Base-by-base conservation (phyloP, 2,797 vertebrate genomes). In the Tragelaphus oryx region DNA sequence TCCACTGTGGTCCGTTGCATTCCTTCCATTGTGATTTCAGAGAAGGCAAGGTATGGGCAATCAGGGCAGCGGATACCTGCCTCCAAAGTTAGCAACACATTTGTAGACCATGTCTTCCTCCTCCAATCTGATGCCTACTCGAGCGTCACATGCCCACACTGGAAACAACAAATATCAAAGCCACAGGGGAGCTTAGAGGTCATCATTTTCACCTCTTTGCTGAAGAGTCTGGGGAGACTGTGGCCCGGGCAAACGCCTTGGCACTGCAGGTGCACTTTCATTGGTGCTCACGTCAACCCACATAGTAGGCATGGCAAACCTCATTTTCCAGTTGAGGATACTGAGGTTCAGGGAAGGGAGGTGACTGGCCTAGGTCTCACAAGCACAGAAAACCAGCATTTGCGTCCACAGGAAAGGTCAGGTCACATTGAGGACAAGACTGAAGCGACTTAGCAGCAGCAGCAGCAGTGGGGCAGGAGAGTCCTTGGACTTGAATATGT, bases 211-310 rank as follows among this genome's bases (percentile, higher is more conserved):
- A 62, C 4, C 7, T 17, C 30, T 62, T n/a, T 17, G 16, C 60
- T n/a, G 7, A 0, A 17, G 17, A 17, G 30, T n/a, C 60, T 17
- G 18, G 30, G 60, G 30, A 62, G 28, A 62, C 14, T 0, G 60
- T 9, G 30, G 30, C 30, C 30, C 2, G 5, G 28, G 7, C 0
- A 8, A 26, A 26, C 24, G 7, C 30, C n/a, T 30, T 57, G n/a
- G 11, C 0, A 4, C 37, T 54, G 8, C 11, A 24, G 22, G 22
- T 3, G 0, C 1, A 3, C 11, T 16, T n/a, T 62, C 2, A 94
- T 93, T 83, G 87, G 93, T 83, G 84, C 81, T 97, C 87, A 0
- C 5, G 71, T 93, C 68, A 68, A 11, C 91, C 94, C 95, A 0
- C 59, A 75, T 83, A 86, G 86, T 90, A 91, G 16, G 60, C 7